Conservation (phyloP, 92 coral and sea anemone species). For the Zoanthus sociatus region DNA sequence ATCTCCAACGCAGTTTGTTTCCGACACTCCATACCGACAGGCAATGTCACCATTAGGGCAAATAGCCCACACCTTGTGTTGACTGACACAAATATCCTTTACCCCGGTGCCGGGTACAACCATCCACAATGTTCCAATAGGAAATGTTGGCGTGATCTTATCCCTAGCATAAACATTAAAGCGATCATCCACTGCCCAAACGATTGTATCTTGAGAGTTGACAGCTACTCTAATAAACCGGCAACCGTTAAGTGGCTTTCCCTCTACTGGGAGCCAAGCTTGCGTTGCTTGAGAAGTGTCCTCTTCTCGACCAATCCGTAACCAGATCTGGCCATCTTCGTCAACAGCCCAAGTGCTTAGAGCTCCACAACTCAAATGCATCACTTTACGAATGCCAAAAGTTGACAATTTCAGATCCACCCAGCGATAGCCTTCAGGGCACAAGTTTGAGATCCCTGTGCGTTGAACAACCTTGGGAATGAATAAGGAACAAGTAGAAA, state of each 20-base stretch:
- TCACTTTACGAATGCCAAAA: constrained; percentile 80
- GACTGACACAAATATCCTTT: constrained; percentile 81
- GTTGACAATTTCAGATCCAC: constrained; percentile 63
- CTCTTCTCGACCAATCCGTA: constrained; percentile 88
- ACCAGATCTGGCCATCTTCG: constrained; percentile 78
- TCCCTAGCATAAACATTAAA: constrained; percentile 91
- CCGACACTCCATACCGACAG: constrained; percentile 92
- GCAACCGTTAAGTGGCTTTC: constrained; percentile 68
- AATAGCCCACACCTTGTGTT: constrained; percentile 85
- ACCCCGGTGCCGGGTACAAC: constrained; percentile 85
- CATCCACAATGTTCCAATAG: constrained; percentile 88
- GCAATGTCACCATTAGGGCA: constrained; percentile 91
- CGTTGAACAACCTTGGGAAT: constrained; percentile 75
- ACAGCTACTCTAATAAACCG: constrained; percentile 88
- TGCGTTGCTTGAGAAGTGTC: constrained; percentile 75
- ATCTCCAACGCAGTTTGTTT: constrained; percentile 80
- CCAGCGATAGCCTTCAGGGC: constrained; percentile 96
- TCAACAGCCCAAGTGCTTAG: constrained; percentile 98
- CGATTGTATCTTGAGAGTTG: constrained; percentile 86
- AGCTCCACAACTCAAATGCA: constrained; percentile 89
- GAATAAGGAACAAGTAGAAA: not conserved
- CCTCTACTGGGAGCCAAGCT: constrained; percentile 90
- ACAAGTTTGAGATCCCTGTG: constrained; percentile 75
- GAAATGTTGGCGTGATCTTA: constrained; percentile 80
- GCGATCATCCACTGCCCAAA: constrained; percentile 96